phyloP scores from a whole-genome alignment of 2,113 vertebrate genomes.

The Corvus hawaiiensis region DNA sequence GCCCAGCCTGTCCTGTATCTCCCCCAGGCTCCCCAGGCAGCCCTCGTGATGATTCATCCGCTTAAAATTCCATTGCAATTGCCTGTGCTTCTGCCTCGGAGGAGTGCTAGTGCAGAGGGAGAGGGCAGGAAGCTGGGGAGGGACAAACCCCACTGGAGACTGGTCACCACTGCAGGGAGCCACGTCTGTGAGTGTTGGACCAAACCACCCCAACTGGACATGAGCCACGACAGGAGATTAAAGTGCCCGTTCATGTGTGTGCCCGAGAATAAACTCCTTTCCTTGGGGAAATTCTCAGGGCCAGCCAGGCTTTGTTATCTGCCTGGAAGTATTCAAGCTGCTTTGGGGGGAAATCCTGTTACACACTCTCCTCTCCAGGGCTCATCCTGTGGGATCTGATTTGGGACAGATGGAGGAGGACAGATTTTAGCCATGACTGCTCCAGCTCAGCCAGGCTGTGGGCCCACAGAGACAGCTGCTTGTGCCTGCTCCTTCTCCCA shows the following conservation, averaged over 20 bases:
- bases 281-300: constrained; percentile 5
- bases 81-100: neutral
- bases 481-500: neutral
- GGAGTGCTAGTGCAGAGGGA: neutral
- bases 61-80: neutral
- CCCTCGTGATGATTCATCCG: neutral
- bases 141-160: neutral
- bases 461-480: neutral
- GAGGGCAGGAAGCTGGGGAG: neutral
- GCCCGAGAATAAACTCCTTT: neutral
- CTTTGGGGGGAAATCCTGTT: constrained; percentile 55
- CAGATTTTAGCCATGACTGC: neutral
- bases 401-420: constrained; percentile 29
- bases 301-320: constrained; percentile 29
- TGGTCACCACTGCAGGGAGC: neutral
- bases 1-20: neutral
- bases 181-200: neutral
- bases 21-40: too few species aligned
- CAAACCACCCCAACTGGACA: neutral
- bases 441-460: neutral
- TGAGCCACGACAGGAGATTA: neutral
- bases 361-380: neutral
- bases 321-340: constrained; percentile 16
- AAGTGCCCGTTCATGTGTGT: neutral
- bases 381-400: neutral